phyloP scores from a whole-genome alignment of 2,113 vertebrate species.

The Myrmecophaga tridactyla region DNA sequence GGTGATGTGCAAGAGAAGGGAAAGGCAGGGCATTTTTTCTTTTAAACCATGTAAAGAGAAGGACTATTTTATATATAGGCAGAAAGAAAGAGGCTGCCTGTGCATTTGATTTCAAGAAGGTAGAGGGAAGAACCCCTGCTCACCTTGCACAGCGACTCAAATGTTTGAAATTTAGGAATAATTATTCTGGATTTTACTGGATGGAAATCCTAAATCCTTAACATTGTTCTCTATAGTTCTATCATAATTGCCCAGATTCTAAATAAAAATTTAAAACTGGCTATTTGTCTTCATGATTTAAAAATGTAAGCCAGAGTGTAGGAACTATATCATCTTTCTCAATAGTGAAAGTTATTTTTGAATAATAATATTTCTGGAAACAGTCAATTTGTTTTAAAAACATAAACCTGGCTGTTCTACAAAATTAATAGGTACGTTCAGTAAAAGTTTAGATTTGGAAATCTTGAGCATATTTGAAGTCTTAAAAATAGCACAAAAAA shows the following conservation, averaged over 20 bases:
- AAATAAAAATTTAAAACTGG: neutral
- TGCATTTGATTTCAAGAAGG: neutral
- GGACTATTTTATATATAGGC: neutral
- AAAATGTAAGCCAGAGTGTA: neutral
- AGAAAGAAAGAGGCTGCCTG: constrained; percentile 31
- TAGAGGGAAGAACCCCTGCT: neutral
- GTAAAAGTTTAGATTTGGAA: neutral
- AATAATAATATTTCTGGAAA: neutral
- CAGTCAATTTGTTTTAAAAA: neutral
- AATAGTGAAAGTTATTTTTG: neutral
- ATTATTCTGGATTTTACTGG: neutral
- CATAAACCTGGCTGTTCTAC: neutral
- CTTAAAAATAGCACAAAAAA: neutral
- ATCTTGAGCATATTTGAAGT: neutral
- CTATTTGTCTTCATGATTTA: neutral
- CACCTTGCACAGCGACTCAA: neutral
- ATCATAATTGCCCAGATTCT: neutral
- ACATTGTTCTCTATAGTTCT: neutral
- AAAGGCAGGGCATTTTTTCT: constrained; percentile 27
- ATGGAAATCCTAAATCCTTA: neutral
- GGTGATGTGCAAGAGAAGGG: constrained; percentile 57
- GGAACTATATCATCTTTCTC: neutral
- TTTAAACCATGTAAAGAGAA: constrained; percentile 1
- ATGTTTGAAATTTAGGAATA: neutral
- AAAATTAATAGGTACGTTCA: neutral